Conservation (phyloP, 2,113 vertebrate species). For the Odocoileus virginianus region DNA sequence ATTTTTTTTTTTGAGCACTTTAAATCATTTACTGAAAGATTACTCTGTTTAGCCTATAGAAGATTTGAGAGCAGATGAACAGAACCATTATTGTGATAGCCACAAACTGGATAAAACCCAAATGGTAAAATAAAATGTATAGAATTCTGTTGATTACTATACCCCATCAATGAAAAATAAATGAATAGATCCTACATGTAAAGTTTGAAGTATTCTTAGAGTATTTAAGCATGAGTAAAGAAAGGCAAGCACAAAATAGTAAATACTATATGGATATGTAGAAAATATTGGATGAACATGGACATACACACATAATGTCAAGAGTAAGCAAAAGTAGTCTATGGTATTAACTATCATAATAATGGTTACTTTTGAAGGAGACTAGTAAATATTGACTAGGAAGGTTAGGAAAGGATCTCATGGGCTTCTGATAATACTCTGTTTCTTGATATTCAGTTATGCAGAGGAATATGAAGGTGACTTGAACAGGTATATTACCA, state of each 20-base stretch:
- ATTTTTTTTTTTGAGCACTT: neutral
- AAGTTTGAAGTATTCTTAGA: neutral
- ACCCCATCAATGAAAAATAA: neutral
- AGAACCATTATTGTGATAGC: neutral
- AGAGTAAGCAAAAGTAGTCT: neutral
- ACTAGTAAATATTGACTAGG: neutral
- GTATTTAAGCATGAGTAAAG: neutral
- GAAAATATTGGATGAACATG: neutral
- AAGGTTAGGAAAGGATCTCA: neutral
- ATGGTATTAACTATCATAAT: neutral
- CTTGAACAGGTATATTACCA: neutral
- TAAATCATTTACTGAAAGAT: neutral
- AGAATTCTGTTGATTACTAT: neutral
- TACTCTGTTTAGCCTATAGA: neutral
- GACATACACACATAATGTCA: neutral
- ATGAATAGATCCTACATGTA: neutral
- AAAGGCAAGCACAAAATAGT: neutral
- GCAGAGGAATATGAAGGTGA: neutral
- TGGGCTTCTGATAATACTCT: neutral
- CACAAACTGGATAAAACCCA: neutral
- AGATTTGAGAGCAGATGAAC: neutral
- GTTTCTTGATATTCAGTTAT: neutral
- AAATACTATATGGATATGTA: neutral
- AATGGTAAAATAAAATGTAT: neutral
- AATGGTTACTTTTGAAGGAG: neutral